Evolutionary conservation across 2,888 invertebrate genomes (phyloP).

Genomic region (Caenorhabditis sp.): DNA sequence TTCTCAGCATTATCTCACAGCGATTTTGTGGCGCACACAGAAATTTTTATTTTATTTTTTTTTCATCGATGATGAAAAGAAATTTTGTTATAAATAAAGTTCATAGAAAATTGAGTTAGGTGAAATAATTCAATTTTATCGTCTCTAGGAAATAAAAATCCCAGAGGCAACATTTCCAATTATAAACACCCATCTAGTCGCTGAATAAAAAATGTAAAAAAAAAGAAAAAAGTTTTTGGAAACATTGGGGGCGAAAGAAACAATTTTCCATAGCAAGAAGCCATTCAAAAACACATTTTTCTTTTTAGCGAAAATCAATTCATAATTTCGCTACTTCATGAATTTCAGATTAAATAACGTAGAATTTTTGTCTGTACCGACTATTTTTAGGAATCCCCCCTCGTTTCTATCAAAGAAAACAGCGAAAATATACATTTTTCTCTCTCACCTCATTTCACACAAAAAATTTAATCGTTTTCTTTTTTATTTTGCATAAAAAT

Average conservation of each 20-base stretch:
- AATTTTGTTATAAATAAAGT: too few species aligned
- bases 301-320: too few species aligned
- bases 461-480: neutral
- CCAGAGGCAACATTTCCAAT: slow-evolving; percentile 1
- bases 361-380: too few species aligned
- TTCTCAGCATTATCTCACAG: too few species aligned
- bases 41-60: too few species aligned
- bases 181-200: too few species aligned
- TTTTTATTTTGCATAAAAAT: neutral
- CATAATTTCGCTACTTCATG: too few species aligned
- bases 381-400: too few species aligned
- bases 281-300: neutral
- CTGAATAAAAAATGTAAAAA: neutral
- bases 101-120: neutral
- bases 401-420: neutral
- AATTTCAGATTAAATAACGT: too few species aligned
- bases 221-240: neutral
- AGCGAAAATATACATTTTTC: neutral
- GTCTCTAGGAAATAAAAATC: neutral
- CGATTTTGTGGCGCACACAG: too few species aligned
- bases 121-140: neutral
- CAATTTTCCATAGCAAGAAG: too few species aligned
- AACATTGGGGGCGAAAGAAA: neutral
- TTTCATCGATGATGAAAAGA: too few species aligned
- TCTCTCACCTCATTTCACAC: neutral